A percentile compares a stretch with the other conserved stretches of the same genome.
These are phyloP conservation scores for Passerina amoena DNA, from an alignment of 2,113 vertebrate species.

Conservation along the genomic window DNA sequence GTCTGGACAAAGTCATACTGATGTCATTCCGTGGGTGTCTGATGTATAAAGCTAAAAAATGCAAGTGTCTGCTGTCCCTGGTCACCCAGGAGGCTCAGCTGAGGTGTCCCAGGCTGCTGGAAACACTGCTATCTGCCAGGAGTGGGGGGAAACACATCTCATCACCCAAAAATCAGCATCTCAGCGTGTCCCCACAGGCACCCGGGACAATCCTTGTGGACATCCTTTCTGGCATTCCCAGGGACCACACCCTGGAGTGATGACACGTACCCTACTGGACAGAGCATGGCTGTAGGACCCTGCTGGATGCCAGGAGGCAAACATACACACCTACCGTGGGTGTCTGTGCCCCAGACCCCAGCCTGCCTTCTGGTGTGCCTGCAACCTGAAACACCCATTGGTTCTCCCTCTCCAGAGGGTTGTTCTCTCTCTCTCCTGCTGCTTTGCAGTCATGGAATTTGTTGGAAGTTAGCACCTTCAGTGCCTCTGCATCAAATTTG, in stretches of 20 bases:
- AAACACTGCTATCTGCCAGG: not conserved
- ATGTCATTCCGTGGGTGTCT: not conserved
- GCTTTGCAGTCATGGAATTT: not conserved
- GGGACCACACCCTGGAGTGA: too few relatives aligned
- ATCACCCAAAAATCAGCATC: not conserved
- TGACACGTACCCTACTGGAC: not conserved
- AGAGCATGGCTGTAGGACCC: not conserved
- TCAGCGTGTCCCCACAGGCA: not conserved
- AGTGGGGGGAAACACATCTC: not conserved
- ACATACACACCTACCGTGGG: accelerated
- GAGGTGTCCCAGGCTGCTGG: accelerated
- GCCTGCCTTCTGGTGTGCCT: not conserved
- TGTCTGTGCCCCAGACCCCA: not conserved
- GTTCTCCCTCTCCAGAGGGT: not conserved
- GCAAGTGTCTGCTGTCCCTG: not conserved
- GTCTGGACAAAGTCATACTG: not conserved
- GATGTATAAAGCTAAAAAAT: not conserved
- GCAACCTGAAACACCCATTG: not conserved
- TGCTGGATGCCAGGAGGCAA: not conserved
- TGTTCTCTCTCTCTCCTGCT: not conserved
- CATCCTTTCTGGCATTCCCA: not conserved
- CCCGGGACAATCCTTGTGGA: not conserved
- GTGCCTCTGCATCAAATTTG: not conserved
- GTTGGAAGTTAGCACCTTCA: not conserved
- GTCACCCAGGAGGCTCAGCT: accelerated